A percentile compares a stretch with the other conserved stretches of the same genome.
phyloP scores from a whole-genome alignment of 1,140 invertebrate species.

The Bursaphelenchus mucronatus region DNA sequence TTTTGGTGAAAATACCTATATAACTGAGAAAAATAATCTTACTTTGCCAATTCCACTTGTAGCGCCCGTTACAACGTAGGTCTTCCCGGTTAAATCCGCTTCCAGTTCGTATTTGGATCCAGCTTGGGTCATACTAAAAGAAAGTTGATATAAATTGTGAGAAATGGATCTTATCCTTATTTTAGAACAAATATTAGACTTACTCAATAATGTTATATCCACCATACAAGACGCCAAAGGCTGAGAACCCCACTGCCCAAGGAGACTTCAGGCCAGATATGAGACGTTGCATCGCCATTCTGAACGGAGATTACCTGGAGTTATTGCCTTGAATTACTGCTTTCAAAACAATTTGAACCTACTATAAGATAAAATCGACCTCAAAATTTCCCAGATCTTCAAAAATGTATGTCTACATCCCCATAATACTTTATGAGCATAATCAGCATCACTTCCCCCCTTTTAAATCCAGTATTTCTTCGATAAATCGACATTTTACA shows the following conservation, averaged over 20 bases:
- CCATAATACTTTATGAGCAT: too few species aligned
- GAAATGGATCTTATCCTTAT: conserved; percentile 17
- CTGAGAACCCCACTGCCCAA: conserved; percentile 50
- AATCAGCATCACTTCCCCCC: too few species aligned
- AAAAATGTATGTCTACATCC: too few species aligned
- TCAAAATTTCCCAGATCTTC: too few species aligned
- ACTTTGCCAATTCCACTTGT: conserved; percentile 56
- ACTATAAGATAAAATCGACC: too few species aligned
- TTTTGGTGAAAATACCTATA: background rate
- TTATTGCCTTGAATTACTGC: too few species aligned
- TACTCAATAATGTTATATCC: conserved; percentile 54
- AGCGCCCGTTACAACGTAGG: conserved; percentile 58
- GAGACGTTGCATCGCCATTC: conserved; percentile 31
- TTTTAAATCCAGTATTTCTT: too few species aligned
- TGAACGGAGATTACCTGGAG: too few species aligned
- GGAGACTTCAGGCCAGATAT: conserved; percentile 48
- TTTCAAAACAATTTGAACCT: too few species aligned
- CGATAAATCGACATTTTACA: too few species aligned
- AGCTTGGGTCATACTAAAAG: conserved; percentile 45
- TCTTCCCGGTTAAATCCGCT: conserved; percentile 55
- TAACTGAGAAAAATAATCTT: conserved; percentile 22
- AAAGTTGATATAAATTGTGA: conserved; percentile 11
- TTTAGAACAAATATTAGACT: conserved; percentile 29
- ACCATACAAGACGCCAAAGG: conserved; percentile 47
- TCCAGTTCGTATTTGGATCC: conserved; percentile 50